Base-by-base conservation (phyloP, 2,888 invertebrate species). In the Allacma fusca region DNA sequence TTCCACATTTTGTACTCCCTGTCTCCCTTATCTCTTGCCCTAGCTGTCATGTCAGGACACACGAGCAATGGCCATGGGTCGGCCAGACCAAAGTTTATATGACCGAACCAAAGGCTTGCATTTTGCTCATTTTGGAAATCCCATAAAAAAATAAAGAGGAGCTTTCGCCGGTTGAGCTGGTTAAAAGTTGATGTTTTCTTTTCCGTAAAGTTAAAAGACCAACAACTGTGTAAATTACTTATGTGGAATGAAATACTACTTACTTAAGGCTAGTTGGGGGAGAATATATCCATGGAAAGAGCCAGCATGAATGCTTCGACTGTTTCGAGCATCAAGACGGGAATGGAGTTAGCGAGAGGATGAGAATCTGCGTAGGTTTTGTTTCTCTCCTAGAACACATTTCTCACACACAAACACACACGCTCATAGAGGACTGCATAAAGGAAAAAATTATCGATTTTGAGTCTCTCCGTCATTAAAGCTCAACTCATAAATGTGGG, bases 391-490 rank as follows among this genome's bases (percentile, higher is more conserved):
- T 16, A 5, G 28, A 26, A 26, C n/a, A n/a, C n/a, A n/a, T 24
- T 16, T 64, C 29, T 67, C 26, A 34, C 29, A 29, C 67, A n/a
- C 34, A 34, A 23, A 26, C 64, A 26, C 64, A 24, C 26, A 19
- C 21, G 57, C 57, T 69, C 23, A 24, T 69, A 23, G 0, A 43
- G 26, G 34, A 67, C 19, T 21, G 34, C 4, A 26, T 26, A 57
- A 71, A 71, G 5, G 19, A 23, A 21, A 28, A 73, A 73, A 73
- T 73, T 73, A 73, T 73, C 59, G 73, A 73, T 73, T 73, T 50
- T 40, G 29, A 62, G 62, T 40, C 62, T 73, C 50, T 12, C 50
- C 50, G 64, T 73, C 62, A 57, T 73, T 62, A 62, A 73, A 62
- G 34, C 50, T 57, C 28, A 65, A 16, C 50, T 50, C 50, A 44